Percentiles rank a stretch among this genome's conserved stretches.
Evolutionary conservation across 2,888 invertebrate genomes (phyloP).

Genomic region (Mesochorus sp.): DNA sequence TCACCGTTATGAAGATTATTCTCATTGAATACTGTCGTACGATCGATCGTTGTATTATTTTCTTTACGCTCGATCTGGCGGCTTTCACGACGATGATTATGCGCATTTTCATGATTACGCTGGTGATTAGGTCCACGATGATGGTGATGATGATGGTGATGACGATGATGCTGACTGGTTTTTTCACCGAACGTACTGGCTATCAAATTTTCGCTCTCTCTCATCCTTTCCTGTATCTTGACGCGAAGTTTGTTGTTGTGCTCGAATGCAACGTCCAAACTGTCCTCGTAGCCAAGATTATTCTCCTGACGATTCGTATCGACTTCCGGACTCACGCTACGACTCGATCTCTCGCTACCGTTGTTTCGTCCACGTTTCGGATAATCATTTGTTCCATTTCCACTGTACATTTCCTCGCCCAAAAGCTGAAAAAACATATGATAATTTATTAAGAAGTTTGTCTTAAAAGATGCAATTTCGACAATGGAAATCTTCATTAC

Average conservation of each 20-base stretch:
- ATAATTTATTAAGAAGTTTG: background rate
- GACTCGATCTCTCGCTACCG: constrained; percentile 73
- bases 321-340: constrained; percentile 74
- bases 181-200: constrained; percentile 76
- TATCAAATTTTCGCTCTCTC: constrained; percentile 78
- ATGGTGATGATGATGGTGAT: constrained; percentile 59
- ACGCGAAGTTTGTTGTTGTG: constrained; percentile 80
- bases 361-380: constrained; percentile 65
- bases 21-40: constrained; percentile 29
- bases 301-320: constrained; percentile 71
- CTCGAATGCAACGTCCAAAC: constrained; percentile 80
- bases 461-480: background rate
- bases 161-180: constrained; percentile 60
- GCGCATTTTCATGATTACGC: constrained; percentile 45
- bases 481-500: no score
- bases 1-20: constrained; percentile 26
- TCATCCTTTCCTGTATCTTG: constrained; percentile 80
- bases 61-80: constrained; percentile 29
- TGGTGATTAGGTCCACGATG: constrained; percentile 46
- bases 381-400: constrained; percentile 72
- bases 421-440: constrained; percentile 72
- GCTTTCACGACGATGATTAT: constrained; percentile 46
- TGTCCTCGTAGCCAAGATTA: constrained; percentile 79
- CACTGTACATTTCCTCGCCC: constrained; percentile 79
- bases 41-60: constrained; percentile 12